Evolutionary conservation across 1,140 invertebrate species (phyloP).

Genomic region (Philopotamus ludificatus): DNA sequence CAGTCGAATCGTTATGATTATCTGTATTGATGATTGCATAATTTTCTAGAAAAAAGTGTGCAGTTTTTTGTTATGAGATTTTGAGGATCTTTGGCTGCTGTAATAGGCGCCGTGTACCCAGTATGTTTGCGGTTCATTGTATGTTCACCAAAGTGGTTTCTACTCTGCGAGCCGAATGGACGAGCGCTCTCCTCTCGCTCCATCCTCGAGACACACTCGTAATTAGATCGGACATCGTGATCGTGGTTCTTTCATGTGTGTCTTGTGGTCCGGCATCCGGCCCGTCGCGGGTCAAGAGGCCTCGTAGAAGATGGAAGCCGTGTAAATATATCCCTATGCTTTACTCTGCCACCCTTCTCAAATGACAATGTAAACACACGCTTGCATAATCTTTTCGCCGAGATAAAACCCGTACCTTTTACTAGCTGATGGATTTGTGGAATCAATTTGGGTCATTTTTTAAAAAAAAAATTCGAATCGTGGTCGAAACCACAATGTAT

Average conservation of each 20-base stretch:
- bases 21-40: too few species aligned
- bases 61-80: too few species aligned
- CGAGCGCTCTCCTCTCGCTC: background rate
- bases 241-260: slow-evolving; percentile 14
- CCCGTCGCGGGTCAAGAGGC: slow-evolving; percentile 33
- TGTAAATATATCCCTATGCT: background rate
- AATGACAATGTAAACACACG: slow-evolving; percentile 5
- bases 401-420: too few species aligned
- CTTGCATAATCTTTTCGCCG: slow-evolving; percentile 13
- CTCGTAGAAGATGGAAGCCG: slow-evolving; percentile 9
- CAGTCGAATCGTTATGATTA: too few species aligned
- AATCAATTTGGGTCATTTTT: too few species aligned
- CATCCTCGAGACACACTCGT: too few species aligned
- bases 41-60: too few species aligned
- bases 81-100: background rate
- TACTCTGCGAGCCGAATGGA: background rate
- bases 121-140: slow-evolving; percentile 28
- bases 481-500: too few species aligned
- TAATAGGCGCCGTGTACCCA: slow-evolving; percentile 9
- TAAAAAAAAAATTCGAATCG: too few species aligned
- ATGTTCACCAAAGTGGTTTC: slow-evolving; percentile 15
- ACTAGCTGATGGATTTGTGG: too few species aligned
- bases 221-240: background rate
- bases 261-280: slow-evolving; percentile 31
- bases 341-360: background rate